Base-by-base conservation (phyloP, 2,888 invertebrate species). In the Julus scanicus region DNA sequence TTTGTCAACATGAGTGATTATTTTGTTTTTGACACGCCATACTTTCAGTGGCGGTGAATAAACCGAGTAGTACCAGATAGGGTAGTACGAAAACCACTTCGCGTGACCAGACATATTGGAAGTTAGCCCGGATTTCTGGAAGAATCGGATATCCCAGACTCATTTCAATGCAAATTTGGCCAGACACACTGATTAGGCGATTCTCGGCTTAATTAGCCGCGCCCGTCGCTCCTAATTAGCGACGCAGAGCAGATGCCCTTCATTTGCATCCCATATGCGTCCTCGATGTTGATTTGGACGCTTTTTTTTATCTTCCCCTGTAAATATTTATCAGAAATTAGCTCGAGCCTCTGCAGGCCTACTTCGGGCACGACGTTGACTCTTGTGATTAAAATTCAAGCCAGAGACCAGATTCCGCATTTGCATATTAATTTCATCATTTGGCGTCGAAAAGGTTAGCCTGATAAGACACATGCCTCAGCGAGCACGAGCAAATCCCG, bases 121-220 rank as follows among this genome's bases (percentile, higher is more conserved):
- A 13, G 15, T 20, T 20, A 63, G 63, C 63, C 63, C 20, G 3
- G 53, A 53, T 53, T 53, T 53, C 53, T 13, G 15, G 53, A 53
- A 53, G 15, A 5, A 15, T 53, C 8, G 5, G 13, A 20, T 49
- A 13, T 0, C 63, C 63, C 63, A 63, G 63, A 63, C 63, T 63
- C 15, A 9, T 3, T n/a, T n/a, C 2, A 20, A 63, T 15, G 63
- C 15, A 63, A 63, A 63, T 63, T 4, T 63, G 63, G 4, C 63
- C 63, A 63, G 57, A 57, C 57, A 57, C 15, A 13, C 57, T 57
- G 57, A 57, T 57, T 57, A 57, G 57, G 57, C 57, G 57, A 57
- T 63, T 63, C 63, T 63, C 15, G 63, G 20, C n/a, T n/a, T 63
- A 63, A 63, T 63, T n/a, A 63, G 63, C 63, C 63, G 63, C 63